Conservation (phyloP, 2,113 vertebrate species). For the Mus spicilegus region DNA sequence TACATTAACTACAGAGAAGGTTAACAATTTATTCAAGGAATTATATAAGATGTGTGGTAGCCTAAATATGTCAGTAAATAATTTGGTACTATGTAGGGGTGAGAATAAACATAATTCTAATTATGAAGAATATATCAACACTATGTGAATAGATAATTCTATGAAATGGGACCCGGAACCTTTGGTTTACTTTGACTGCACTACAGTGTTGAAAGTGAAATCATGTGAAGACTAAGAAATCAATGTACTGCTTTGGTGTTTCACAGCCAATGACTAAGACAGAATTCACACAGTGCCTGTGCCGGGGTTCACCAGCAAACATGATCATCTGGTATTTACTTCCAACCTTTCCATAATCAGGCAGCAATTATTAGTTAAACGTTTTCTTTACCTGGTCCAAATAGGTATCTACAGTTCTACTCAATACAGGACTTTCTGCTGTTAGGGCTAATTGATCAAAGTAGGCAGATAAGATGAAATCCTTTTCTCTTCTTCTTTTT, state of each 20-base stretch:
- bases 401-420: too few species aligned
- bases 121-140: not conserved
- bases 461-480: not conserved
- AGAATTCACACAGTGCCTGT: constrained; percentile 12
- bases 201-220: not conserved
- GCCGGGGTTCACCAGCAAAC: not conserved
- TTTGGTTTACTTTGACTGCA: constrained; percentile 14
- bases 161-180: not conserved
- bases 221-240: constrained; percentile 18
- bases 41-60: not conserved
- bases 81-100: not conserved
- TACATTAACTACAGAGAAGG: too few species aligned
- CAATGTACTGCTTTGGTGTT: not conserved
- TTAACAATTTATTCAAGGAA: not conserved
- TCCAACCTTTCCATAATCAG: not conserved
- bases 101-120: not conserved
- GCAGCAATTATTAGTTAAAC: not conserved
- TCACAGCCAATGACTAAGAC: constrained; percentile 5
- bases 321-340: not conserved
- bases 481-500: too few species aligned
- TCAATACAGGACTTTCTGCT: not conserved
- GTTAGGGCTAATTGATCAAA: not conserved
- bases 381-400: not conserved
- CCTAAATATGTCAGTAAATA: not conserved
- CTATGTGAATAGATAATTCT: constrained; percentile 9